phyloP scores from a whole-genome alignment of 2,113 vertebrate genomes.

The Carollia perspicillata region DNA sequence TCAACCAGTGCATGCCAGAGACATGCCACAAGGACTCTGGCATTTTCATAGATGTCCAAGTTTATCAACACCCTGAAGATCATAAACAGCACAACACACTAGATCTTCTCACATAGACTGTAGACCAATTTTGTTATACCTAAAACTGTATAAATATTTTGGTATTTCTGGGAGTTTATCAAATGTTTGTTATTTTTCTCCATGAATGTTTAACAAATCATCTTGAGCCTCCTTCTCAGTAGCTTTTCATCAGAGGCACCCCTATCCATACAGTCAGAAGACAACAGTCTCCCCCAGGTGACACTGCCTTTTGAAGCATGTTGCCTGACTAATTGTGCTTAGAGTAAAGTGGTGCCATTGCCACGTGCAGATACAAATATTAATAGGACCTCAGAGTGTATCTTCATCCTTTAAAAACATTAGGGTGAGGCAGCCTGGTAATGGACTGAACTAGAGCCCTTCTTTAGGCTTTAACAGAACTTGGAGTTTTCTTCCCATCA shows the following conservation, averaged over 20 bases:
- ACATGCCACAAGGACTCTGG: background rate
- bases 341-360: background rate
- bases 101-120: background rate
- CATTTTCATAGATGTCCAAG: background rate
- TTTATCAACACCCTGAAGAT: background rate
- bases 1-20: background rate
- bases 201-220: background rate
- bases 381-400: background rate
- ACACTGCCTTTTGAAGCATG: background rate
- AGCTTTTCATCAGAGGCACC: background rate
- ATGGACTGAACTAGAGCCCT: accelerated
- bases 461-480: background rate
- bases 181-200: background rate
- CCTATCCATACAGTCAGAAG: background rate
- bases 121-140: background rate
- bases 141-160: background rate
- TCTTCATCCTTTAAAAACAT: background rate
- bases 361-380: background rate
- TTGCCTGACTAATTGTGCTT: background rate
- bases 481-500: background rate
- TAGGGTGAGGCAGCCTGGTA: background rate
- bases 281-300: background rate
- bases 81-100: background rate
- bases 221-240: background rate
- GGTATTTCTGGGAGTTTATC: background rate